phyloP scores from a whole-genome alignment of 2,113 vertebrate species.

The Pyrgilauda ruficollis region DNA sequence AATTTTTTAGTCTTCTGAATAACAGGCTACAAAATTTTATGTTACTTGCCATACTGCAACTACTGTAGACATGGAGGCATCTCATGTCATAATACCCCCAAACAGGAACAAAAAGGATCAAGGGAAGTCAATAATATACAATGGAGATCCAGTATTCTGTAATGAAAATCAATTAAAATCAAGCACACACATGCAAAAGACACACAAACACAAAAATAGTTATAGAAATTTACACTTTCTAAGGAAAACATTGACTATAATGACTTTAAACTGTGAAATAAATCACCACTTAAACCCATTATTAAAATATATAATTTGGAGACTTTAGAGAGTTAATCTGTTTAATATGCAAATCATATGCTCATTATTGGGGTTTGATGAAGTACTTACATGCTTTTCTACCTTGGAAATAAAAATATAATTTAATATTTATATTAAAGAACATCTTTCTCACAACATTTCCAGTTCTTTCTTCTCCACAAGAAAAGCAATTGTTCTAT shows the following conservation, averaged over 20 bases:
- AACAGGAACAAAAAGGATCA: neutral
- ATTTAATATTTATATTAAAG: neutral
- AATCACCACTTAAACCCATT: neutral
- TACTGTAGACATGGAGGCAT: neutral
- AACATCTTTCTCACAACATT: neutral
- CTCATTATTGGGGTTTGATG: neutral
- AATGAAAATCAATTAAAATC: neutral
- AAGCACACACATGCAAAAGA: neutral
- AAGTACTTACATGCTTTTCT: neutral
- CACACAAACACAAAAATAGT: accelerated
- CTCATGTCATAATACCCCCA: neutral
- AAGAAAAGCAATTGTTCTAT: neutral
- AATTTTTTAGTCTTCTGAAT: neutral
- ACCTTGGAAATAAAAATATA: neutral
- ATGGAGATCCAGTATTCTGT: neutral
- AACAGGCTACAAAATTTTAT: neutral
- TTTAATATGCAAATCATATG: neutral
- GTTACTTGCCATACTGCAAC: neutral
- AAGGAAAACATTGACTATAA: neutral
- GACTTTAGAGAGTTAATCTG: neutral
- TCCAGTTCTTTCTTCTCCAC: neutral
- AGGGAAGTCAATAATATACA: neutral
- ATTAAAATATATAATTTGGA: neutral
- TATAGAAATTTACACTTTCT: neutral
- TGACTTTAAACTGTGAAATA: neutral